A percentile compares a stretch with the other conserved stretches of the same genome.
Evolutionary conservation across 1,140 invertebrate species (phyloP).

Genomic region (Polyergus mexicanus): DNA sequence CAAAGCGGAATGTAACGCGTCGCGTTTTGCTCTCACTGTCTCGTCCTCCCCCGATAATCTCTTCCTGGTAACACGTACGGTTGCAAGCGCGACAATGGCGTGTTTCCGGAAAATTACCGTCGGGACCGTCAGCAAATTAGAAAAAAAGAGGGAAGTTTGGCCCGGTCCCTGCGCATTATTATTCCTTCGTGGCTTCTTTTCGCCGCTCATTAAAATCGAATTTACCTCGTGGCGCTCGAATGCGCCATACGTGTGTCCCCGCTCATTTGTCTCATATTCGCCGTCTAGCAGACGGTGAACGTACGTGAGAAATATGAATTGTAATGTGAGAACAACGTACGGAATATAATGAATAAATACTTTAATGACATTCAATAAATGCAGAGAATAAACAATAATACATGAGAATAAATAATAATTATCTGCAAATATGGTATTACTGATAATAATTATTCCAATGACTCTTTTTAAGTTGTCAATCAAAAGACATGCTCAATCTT

Average conservation of each 20-base stretch:
- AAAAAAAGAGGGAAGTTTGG: slow-evolving; percentile 32
- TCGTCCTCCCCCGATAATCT: slow-evolving; percentile 65
- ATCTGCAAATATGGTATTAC: not conserved
- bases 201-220: slow-evolving; percentile 76
- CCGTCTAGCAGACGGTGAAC: not conserved
- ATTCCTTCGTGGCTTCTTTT: slow-evolving; percentile 66
- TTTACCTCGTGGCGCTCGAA: slow-evolving; percentile 63
- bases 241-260: slow-evolving; percentile 43
- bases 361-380: not conserved
- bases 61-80: slow-evolving; percentile 70
- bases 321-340: slow-evolving; percentile 9
- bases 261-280: slow-evolving; percentile 38
- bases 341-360: not conserved
- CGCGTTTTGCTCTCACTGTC: slow-evolving; percentile 44
- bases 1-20: slow-evolving; percentile 45
- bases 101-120: slow-evolving; percentile 75
- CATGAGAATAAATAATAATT: not conserved
- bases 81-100: slow-evolving; percentile 41
- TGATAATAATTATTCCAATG: no score
- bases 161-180: slow-evolving; percentile 59
- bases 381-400: no score
- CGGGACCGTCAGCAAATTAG: slow-evolving; percentile 67
- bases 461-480: no score
- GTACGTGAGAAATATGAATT: slow-evolving; percentile 39
- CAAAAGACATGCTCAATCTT: no score